A percentile compares a stretch with the other conserved stretches of the same genome.
Conservation (phyloP, 2,113 vertebrate species). For the Pantherophis guttatus region DNA sequence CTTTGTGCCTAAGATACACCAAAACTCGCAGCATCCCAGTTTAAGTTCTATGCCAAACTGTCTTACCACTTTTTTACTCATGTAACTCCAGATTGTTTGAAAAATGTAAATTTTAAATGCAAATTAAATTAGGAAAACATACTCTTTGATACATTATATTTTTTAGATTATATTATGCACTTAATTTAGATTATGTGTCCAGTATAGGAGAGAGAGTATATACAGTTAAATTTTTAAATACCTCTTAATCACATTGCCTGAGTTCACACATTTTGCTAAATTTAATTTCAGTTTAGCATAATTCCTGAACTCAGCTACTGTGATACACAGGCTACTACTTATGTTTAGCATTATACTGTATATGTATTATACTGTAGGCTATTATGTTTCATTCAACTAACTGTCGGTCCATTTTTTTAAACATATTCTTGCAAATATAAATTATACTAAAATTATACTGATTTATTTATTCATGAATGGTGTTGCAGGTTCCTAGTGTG, state of each 20-base stretch:
- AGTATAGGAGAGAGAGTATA: background rate
- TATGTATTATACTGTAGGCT: background rate
- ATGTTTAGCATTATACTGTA: background rate
- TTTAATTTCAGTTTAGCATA: background rate
- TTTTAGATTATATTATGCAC: background rate
- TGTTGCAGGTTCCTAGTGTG: background rate
- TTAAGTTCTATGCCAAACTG: background rate
- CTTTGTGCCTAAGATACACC: background rate
- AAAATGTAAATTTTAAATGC: background rate
- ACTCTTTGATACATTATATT: background rate
- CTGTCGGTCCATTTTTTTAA: background rate
- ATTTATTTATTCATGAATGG: background rate
- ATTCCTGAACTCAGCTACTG: background rate
- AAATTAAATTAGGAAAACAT: background rate
- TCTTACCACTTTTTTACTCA: background rate
- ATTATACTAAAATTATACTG: background rate
- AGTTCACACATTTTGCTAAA: background rate
- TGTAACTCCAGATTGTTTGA: background rate
- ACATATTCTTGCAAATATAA: background rate
- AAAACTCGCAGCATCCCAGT: background rate
- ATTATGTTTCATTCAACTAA: background rate
- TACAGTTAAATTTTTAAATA: background rate
- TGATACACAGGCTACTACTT: too few relatives aligned
- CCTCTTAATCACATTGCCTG: background rate
- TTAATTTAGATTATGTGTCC: background rate